Percentiles rank a stretch among this genome's conserved stretches.
phyloP scores from a whole-genome alignment of 2,888 invertebrate species.

The Dorcus parallelipipedus region DNA sequence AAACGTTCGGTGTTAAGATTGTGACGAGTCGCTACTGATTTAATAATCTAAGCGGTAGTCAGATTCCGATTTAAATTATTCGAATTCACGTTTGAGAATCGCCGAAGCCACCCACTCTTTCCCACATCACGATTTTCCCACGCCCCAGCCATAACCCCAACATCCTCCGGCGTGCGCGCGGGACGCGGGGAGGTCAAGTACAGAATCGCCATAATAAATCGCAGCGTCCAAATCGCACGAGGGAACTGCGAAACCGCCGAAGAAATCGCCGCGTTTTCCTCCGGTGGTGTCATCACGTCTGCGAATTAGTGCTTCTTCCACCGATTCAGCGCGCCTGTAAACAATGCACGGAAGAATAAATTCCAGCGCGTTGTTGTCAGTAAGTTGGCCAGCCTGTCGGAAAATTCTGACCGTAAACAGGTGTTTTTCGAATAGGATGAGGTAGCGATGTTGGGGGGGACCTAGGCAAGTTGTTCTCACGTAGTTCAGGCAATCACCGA shows the following conservation, averaged over 20 bases:
- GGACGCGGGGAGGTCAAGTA: slow-evolving; percentile 27
- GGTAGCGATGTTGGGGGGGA: slow-evolving; percentile 46
- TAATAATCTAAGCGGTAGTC: background rate
- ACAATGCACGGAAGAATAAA: background rate
- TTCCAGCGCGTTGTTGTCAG: slow-evolving; percentile 1
- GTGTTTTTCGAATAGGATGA: slow-evolving; percentile 73
- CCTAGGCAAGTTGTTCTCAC: slow-evolving; percentile 43
- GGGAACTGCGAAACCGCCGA: too few species aligned
- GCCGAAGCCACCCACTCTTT: slow-evolving; percentile 71
- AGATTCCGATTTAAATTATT: slow-evolving; percentile 28
- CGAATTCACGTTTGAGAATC: slow-evolving; percentile 58
- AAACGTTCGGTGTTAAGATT: too few species aligned
- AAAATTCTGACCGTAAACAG: slow-evolving; percentile 71
- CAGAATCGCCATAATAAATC: slow-evolving; percentile 32
- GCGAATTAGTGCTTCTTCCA: background rate
- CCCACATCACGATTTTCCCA: slow-evolving; percentile 79
- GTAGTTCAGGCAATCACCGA: slow-evolving; percentile 34
- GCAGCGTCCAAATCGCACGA: slow-evolving; percentile 19
- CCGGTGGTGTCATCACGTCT: background rate
- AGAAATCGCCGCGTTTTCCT: too few species aligned
- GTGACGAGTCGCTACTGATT: background rate
- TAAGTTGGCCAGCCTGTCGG: slow-evolving; percentile 47
- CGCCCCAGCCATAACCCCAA: slow-evolving; percentile 74
- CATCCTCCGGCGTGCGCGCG: slow-evolving; percentile 53
- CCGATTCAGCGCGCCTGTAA: background rate